Evolutionary conservation across 1,140 invertebrate genomes (phyloP).

Genomic region (Drosophila oshimai): DNA sequence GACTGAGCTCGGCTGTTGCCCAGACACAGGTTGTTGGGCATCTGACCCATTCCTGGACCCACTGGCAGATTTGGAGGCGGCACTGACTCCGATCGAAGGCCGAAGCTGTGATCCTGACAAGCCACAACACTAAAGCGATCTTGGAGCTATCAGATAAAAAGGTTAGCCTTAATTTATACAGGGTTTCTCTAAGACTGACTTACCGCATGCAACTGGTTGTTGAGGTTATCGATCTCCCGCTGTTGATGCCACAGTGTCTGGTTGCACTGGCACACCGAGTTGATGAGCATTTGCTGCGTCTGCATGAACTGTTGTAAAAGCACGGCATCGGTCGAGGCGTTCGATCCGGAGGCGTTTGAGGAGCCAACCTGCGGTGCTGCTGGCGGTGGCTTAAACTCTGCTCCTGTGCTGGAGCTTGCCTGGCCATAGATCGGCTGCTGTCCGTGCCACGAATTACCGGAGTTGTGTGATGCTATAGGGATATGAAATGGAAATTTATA

Average conservation of each 20-base stretch:
- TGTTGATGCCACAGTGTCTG: conserved; percentile 86
- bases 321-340: conserved; percentile 66
- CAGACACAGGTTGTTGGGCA: conserved; percentile 68
- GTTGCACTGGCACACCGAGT: conserved; percentile 86
- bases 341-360: conserved; percentile 52
- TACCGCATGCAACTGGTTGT: conserved; percentile 70
- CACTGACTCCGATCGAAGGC: conserved; percentile 71
- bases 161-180: too few relatives aligned
- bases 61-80: conserved; percentile 51
- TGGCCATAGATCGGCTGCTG: conserved; percentile 50
- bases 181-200: background rate
- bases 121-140: conserved; percentile 58
- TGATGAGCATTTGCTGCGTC: conserved; percentile 85
- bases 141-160: conserved; percentile 50
- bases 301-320: conserved; percentile 84
- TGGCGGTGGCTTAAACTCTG: conserved; percentile 16
- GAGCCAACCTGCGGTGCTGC: conserved; percentile 22
- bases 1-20: conserved; percentile 72
- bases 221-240: conserved; percentile 84
- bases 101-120: conserved; percentile 54
- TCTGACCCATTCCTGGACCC: conserved; percentile 4
- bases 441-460: conserved; percentile 37
- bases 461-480: conserved; percentile 38
- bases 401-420: background rate
- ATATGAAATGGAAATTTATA: too few relatives aligned